Evolutionary conservation across 1,140 invertebrate species (phyloP), one percentile per base, ranked within the genome.

Genomic region (Heliothis virescens): DNA sequence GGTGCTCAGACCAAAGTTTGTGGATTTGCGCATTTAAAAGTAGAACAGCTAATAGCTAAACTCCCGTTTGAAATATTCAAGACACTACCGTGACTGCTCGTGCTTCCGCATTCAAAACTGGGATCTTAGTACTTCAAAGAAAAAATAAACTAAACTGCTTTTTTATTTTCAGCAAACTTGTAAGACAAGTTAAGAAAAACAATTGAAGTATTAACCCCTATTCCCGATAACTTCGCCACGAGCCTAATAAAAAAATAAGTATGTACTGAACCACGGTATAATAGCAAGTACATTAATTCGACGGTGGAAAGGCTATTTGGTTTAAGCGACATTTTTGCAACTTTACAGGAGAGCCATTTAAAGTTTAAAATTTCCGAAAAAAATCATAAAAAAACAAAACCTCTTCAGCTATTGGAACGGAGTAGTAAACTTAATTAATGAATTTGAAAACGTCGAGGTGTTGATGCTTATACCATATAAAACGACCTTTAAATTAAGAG

Each of bases 251-350:
- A 62, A 62, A 52, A 72, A 57, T 34, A 57, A 57, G 9, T 57
- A 53, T 53, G 50, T 52, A 26, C 12, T 18, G 21, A 53, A 71
- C 21, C 15, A 69, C 34, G 10, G 3, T 50, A 21, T n/a, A 12
- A 50, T 48, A 67, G 63, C n/a, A 71, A 53, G 62, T 41, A 63
- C 63, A 69, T 65, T 78, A 69, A n/a, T n/a, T n/a, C n/a, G n/a
- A n/a, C n/a, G n/a, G n/a, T n/a, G n/a, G n/a, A n/a, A n/a, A n/a
- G n/a, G n/a, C n/a, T n/a, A n/a, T n/a, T n/a, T n/a, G n/a, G n/a
- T n/a, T n/a, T n/a, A n/a, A n/a, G n/a, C n/a, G n/a, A n/a, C n/a
- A n/a, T n/a, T n/a, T n/a, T n/a, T n/a, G n/a, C n/a, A n/a, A n/a
- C n/a, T n/a, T n/a, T n/a, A n/a, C n/a, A n/a, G n/a, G n/a, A n/a